phyloP scores from a whole-genome alignment of 1,140 invertebrate species.

The Theocolax elegans region DNA sequence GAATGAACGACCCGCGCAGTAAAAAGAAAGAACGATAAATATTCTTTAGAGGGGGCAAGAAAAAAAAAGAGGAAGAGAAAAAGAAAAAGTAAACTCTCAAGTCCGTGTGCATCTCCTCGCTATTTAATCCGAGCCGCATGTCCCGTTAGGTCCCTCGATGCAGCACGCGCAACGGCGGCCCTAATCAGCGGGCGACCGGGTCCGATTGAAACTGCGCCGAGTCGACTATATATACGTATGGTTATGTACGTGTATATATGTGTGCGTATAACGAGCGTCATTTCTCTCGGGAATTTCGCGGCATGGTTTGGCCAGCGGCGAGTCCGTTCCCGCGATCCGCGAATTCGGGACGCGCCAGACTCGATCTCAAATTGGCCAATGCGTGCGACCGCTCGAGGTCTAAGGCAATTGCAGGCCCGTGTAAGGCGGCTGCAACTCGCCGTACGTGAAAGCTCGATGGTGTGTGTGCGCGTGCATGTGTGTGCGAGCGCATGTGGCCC shows the following conservation, averaged over 20 bases:
- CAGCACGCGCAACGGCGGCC: conserved; percentile 3
- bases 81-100: background rate
- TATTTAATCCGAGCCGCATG: conserved; percentile 10
- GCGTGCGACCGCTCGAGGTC: conserved; percentile 53
- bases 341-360: conserved; percentile 48
- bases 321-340: conserved; percentile 35
- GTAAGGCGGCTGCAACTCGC: conserved; percentile 51
- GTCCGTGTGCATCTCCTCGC: too few species aligned
- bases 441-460: too few species aligned
- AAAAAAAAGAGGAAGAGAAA: background rate
- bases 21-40: too few species aligned
- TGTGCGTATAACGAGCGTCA: background rate
- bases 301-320: conserved; percentile 42
- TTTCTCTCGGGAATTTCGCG: conserved; percentile 23
- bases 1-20: too few species aligned
- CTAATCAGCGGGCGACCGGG: conserved; percentile 30
- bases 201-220: conserved; percentile 1
- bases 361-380: conserved; percentile 58
- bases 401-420: conserved; percentile 59
- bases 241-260: background rate
- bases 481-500: too few species aligned
- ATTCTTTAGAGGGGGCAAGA: background rate
- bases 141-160: conserved; percentile 11
- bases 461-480: too few species aligned
- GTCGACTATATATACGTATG: background rate